phyloP scores from a whole-genome alignment of 2,888 invertebrate species.

The Eupithecia inturbata region DNA sequence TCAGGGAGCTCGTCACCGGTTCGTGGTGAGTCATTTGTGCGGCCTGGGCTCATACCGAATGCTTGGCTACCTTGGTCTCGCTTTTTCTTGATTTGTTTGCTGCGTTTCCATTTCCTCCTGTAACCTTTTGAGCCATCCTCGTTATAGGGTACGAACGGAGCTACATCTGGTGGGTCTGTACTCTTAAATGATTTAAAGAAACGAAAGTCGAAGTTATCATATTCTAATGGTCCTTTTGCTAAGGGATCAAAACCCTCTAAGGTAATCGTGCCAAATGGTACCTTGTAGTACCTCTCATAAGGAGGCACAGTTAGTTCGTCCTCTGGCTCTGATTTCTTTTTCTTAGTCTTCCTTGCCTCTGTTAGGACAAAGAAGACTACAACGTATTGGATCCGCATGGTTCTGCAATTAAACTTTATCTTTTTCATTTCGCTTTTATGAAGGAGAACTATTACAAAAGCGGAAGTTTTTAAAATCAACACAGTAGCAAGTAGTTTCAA shows the following conservation, averaged over 20 bases:
- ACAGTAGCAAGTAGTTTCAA: not conserved
- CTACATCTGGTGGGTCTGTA: not conserved
- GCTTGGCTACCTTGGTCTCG: not conserved
- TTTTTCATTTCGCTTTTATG: slow-evolving; percentile 5
- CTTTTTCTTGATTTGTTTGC: not conserved
- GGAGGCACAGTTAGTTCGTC: not conserved
- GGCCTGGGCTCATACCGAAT: not conserved
- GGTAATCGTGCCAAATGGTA: not conserved
- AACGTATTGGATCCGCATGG: not conserved
- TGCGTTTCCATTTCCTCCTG: not conserved
- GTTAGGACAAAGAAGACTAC: not conserved
- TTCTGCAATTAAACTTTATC: not conserved
- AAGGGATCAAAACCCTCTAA: slow-evolving; percentile 3
- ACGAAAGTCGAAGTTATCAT: not conserved
- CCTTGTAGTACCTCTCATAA: not conserved
- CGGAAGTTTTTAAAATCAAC: slow-evolving; percentile 2
- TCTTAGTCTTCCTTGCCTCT: not conserved
- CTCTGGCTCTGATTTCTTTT: not conserved
- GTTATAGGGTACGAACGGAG: not conserved
- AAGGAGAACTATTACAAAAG: not conserved
- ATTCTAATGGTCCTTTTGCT: not conserved
- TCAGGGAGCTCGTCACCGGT: not conserved
- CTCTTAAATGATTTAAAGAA: not conserved
- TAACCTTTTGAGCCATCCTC: not conserved
- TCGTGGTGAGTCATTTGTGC: not conserved